Conservation (phyloP, 2,113 vertebrate genomes). For the Carlito syrichta region DNA sequence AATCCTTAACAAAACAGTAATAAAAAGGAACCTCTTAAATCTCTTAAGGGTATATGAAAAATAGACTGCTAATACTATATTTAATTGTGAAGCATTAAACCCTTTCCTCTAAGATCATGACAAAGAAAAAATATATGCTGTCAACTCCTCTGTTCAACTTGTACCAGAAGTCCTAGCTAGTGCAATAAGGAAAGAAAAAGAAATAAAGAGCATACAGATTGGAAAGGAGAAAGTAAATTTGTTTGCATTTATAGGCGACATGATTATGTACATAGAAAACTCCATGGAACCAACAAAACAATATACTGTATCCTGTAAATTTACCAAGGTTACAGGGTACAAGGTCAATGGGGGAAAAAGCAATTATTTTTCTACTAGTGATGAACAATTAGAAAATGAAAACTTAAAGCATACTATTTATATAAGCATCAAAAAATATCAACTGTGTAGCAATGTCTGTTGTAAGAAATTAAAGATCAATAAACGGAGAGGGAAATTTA, state of each 20-base stretch:
- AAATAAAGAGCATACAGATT: not conserved
- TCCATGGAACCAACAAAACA: not conserved
- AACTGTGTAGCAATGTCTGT: not conserved
- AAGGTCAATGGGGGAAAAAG: not conserved
- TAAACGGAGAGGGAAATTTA: not conserved
- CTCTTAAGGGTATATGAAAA: conserved; percentile 16
- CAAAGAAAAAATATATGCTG: not conserved
- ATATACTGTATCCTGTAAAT: not conserved
- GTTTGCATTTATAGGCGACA: not conserved
- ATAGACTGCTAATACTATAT: not conserved
- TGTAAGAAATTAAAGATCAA: conserved; percentile 25
- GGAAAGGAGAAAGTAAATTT: not conserved
- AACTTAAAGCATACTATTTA: not conserved
- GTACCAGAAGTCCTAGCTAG: not conserved
- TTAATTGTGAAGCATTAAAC: not conserved
- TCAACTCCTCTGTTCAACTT: not conserved
- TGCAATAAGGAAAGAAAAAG: not conserved
- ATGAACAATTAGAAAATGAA: not conserved
- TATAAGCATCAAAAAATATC: not conserved
- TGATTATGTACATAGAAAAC: not conserved
- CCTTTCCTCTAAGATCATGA: not conserved
- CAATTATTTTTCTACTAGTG: not conserved
- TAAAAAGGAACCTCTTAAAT: not conserved
- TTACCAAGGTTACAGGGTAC: not conserved
- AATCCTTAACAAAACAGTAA: not conserved